Conservation (phyloP, 2,797 vertebrate genomes). For the Leontopithecus rosalia region DNA sequence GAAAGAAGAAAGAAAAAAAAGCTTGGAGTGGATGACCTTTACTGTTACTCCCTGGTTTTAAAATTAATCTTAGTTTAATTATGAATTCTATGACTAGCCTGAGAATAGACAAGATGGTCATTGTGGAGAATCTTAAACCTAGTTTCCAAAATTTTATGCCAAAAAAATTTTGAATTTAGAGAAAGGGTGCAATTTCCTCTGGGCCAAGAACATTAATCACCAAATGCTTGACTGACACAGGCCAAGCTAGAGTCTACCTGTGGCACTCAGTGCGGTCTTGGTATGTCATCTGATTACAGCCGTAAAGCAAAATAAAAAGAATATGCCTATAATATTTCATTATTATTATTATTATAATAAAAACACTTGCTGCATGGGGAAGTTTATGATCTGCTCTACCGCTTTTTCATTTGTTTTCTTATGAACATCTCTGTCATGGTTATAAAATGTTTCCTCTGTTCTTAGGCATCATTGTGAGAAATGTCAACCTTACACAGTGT, state of each 20-base stretch:
- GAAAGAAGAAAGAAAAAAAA: background rate
- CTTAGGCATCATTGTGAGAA: background rate
- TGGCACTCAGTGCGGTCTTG: background rate
- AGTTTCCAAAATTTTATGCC: background rate
- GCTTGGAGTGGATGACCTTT: background rate
- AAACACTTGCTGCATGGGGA: background rate
- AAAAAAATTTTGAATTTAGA: background rate
- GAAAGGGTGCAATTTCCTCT: background rate
- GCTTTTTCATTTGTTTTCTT: background rate
- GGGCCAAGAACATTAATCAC: slow-evolving; percentile 14
- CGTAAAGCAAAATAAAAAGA: slow-evolving; percentile 1
- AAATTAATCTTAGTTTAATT: background rate
- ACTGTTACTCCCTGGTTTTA: background rate
- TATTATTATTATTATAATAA: background rate
- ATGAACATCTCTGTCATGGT: background rate
- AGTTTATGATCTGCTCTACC: background rate
- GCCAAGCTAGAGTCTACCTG: background rate
- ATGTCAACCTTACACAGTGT: background rate
- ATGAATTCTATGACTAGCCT: background rate
- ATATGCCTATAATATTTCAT: background rate
- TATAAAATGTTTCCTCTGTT: background rate
- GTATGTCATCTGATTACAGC: background rate
- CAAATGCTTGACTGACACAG: background rate
- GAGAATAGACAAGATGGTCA: background rate
- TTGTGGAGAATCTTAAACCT: background rate